A percentile compares a stretch with the other conserved stretches of the same genome.
phyloP scores from a whole-genome alignment of 2,888 invertebrate species.

The Nowickia ferox region DNA sequence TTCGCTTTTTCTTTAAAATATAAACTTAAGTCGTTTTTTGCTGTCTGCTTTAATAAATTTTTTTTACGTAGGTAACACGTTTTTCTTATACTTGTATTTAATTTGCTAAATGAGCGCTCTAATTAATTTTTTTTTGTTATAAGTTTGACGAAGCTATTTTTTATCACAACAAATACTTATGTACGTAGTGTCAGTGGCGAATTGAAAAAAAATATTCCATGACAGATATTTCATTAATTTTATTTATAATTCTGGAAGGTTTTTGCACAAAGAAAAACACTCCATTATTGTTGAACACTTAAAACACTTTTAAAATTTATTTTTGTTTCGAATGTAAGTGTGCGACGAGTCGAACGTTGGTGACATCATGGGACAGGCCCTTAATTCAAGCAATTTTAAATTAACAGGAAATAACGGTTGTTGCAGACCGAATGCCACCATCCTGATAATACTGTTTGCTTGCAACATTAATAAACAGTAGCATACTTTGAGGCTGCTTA shows the following conservation, averaged over 20 bases:
- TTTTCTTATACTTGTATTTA: not conserved
- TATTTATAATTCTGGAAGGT: too few species aligned
- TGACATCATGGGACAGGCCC: too few species aligned
- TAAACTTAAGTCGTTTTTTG: too few species aligned
- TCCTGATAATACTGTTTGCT: not conserved
- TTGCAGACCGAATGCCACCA: not conserved
- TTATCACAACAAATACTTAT: not conserved
- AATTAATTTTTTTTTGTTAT: conserved; percentile 5
- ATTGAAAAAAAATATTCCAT: not conserved
- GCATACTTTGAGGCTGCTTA: conserved; percentile 58
- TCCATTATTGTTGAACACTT: not conserved
- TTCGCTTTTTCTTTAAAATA: not conserved
- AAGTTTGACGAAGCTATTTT: not conserved
- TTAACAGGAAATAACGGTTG: not conserved
- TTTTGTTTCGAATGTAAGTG: too few species aligned
- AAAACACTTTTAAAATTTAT: too few species aligned
- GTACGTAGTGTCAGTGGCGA: not conserved
- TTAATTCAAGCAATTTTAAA: not conserved
- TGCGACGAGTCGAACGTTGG: too few species aligned
- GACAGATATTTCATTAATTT: not conserved
- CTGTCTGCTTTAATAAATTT: too few species aligned
- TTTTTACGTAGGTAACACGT: not conserved
- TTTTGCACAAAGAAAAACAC: not conserved
- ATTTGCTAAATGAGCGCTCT: conserved; percentile 1
- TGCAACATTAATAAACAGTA: not conserved